Conservation (phyloP, 2,113 vertebrate species). For the Circaetus gallicus region DNA sequence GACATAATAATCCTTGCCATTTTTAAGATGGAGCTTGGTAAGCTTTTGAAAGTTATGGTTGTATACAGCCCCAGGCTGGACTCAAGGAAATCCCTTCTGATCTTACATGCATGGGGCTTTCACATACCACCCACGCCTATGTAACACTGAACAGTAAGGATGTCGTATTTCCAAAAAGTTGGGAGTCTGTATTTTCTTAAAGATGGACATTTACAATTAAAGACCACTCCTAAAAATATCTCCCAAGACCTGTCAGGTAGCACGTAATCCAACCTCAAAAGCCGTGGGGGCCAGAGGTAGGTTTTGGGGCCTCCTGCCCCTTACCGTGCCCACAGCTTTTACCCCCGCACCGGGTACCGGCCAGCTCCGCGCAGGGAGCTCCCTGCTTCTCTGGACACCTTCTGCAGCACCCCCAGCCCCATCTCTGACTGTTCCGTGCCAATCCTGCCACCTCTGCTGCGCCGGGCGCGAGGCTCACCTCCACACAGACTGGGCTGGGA, state of each 20-base stretch:
- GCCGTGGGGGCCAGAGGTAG: neutral
- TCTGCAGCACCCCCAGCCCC: neutral
- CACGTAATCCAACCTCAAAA: neutral
- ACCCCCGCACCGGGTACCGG: fast-evolving
- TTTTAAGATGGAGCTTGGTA: neutral
- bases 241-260: neutral
- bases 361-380: fast-evolving
- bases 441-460: neutral
- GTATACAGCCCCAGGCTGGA: neutral
- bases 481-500: neutral
- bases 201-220: neutral
- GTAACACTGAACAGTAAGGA: neutral
- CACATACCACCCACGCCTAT: neutral
- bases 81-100: neutral
- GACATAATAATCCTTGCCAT: neutral
- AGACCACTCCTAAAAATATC: neutral
- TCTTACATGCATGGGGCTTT: neutral
- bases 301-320: neutral
- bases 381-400: neutral
- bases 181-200: neutral
- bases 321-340: neutral
- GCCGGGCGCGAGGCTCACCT: neutral
- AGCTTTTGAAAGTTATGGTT: neutral
- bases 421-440: neutral
- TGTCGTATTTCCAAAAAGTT: neutral